Conservation (phyloP, 2,113 vertebrate species). For the Plecotus auritus region DNA sequence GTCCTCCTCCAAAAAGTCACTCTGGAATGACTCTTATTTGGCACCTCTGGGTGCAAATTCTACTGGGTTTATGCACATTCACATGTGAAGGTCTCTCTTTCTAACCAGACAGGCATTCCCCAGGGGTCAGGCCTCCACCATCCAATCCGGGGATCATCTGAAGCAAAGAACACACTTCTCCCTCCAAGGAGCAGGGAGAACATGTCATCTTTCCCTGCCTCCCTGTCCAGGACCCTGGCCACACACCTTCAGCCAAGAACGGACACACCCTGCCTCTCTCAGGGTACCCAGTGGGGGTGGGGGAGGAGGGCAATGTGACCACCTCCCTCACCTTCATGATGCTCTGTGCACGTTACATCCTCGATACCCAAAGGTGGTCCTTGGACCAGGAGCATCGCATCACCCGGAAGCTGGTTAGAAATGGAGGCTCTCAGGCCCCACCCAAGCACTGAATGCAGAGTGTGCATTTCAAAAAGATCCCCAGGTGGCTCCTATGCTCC, state of each 20-base stretch:
- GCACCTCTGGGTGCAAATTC: background rate
- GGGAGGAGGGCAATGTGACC: accelerated
- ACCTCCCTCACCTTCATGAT: background rate
- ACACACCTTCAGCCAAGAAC: background rate
- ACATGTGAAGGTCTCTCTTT: background rate
- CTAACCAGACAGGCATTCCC: background rate
- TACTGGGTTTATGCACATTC: background rate
- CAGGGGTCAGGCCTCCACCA: background rate
- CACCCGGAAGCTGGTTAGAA: background rate
- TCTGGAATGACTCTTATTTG: background rate
- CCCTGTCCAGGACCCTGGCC: background rate
- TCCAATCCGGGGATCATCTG: background rate
- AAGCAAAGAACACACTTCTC: background rate
- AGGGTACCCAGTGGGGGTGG: background rate
- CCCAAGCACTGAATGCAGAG: background rate
- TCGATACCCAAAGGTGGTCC: background rate
- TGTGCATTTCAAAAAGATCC: background rate
- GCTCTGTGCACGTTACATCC: background rate
- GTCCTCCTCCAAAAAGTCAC: background rate
- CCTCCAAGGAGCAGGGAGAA: background rate
- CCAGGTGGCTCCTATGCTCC: background rate
- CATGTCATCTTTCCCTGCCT: background rate
- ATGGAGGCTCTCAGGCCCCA: background rate
- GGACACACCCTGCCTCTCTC: background rate
- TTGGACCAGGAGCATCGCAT: background rate